Percentiles rank a stretch among this genome's conserved stretches.
phyloP scores from a whole-genome alignment of 2,113 vertebrate species.

The Carlito syrichta region DNA sequence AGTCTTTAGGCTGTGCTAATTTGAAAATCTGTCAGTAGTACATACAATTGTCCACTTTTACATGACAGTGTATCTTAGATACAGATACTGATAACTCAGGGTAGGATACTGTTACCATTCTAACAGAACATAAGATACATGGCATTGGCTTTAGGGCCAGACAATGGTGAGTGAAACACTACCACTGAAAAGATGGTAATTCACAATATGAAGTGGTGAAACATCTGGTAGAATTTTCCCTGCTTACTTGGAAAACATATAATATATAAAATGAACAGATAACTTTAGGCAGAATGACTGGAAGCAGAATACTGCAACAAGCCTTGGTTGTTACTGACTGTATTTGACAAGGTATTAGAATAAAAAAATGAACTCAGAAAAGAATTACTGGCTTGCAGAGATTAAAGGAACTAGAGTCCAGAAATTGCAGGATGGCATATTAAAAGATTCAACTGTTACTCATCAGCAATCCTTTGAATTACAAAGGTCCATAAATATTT shows the following conservation, averaged over 20 bases:
- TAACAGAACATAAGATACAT: background rate
- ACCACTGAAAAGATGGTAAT: background rate
- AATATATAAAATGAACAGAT: background rate
- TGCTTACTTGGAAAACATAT: background rate
- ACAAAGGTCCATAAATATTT: background rate
- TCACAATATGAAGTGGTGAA: background rate
- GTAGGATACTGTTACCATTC: too few relatives aligned
- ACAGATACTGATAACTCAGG: too few relatives aligned
- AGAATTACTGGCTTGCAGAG: background rate
- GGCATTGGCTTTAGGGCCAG: background rate
- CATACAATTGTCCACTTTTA: background rate
- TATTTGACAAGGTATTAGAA: background rate
- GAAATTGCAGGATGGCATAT: background rate
- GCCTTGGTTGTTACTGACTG: background rate
- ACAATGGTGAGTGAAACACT: accelerated
- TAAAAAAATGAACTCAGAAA: background rate
- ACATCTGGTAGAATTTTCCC: background rate
- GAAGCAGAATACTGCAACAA: background rate
- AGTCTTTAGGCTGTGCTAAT: background rate
- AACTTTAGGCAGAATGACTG: background rate
- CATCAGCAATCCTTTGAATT: background rate
- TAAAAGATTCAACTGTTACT: background rate
- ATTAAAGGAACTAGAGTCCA: background rate
- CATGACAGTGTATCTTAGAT: background rate
- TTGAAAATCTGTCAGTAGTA: background rate